phyloP scores from a whole-genome alignment of 1,140 invertebrate species.

The Bombus affinis region DNA sequence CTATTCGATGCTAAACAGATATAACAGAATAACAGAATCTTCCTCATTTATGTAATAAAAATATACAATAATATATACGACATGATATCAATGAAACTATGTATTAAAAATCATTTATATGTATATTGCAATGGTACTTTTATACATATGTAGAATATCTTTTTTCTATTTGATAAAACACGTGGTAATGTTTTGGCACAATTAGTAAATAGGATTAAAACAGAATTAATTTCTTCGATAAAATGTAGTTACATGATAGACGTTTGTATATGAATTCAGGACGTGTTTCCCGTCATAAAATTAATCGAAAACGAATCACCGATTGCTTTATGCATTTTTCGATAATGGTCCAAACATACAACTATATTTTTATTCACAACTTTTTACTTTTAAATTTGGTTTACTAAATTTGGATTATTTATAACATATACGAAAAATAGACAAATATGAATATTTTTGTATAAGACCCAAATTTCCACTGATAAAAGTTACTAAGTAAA shows the following conservation, averaged over 20 bases:
- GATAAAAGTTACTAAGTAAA: not conserved
- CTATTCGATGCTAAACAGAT: constrained; percentile 58
- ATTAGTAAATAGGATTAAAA: too few relatives aligned
- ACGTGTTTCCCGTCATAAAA: not conserved
- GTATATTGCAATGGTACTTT: not conserved
- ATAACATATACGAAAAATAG: too few relatives aligned
- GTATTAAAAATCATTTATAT: not conserved
- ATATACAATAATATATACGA: not conserved
- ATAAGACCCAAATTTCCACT: not conserved
- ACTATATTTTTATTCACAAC: not conserved
- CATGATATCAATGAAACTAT: not conserved
- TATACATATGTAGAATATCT: not conserved
- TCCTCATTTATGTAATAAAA: not conserved
- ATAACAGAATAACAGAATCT: not conserved
- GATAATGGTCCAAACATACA: not conserved
- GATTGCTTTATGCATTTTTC: not conserved
- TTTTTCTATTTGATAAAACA: not conserved
- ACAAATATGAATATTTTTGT: not conserved
- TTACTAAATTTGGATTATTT: not conserved
- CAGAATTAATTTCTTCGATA: too few relatives aligned
- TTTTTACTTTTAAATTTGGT: not conserved
- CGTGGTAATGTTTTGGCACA: too few relatives aligned
- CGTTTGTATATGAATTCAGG: not conserved
- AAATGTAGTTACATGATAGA: too few relatives aligned
- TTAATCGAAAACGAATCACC: not conserved